Evolutionary conservation across 2,888 invertebrate species (phyloP).

Genomic region (Mesorhabditis spiculigera): DNA sequence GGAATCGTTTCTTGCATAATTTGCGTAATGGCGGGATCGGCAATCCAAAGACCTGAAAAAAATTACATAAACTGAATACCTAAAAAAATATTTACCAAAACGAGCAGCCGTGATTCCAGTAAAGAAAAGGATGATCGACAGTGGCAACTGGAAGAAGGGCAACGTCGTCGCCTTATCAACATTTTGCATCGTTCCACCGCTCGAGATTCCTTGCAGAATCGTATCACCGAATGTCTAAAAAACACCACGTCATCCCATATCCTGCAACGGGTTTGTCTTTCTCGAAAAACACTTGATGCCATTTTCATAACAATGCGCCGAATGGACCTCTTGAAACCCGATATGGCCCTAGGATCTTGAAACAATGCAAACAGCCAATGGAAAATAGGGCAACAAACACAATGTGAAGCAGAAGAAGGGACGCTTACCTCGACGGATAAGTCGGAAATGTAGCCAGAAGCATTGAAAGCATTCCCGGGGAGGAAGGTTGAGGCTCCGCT

Average conservation of each 20-base stretch:
- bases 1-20: conserved; percentile 48
- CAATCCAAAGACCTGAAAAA: conserved; percentile 46
- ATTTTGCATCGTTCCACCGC: too few relatives aligned
- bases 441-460: conserved; percentile 25
- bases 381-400: too few relatives aligned
- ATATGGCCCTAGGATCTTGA: too few relatives aligned
- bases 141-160: conserved; percentile 16
- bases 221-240: too few relatives aligned
- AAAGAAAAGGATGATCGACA: conserved; percentile 45
- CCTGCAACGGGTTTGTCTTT: too few relatives aligned
- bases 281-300: too few relatives aligned
- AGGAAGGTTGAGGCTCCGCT: conserved; percentile 38
- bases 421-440: conserved; percentile 7
- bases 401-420: too few relatives aligned
- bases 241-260: too few relatives aligned
- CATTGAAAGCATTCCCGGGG: conserved; percentile 48
- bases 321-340: too few relatives aligned
- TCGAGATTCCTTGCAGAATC: too few relatives aligned
- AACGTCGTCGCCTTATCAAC: neutral
- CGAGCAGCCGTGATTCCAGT: conserved; percentile 48
- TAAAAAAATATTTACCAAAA: conserved; percentile 19
- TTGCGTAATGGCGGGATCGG: conserved; percentile 48
- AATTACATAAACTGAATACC: neutral
- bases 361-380: too few relatives aligned
- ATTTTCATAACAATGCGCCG: too few relatives aligned